These are phyloP conservation scores for Papio anubis DNA, from an alignment of 2,113 vertebrate genomes.

Conservation along the genomic window DNA sequence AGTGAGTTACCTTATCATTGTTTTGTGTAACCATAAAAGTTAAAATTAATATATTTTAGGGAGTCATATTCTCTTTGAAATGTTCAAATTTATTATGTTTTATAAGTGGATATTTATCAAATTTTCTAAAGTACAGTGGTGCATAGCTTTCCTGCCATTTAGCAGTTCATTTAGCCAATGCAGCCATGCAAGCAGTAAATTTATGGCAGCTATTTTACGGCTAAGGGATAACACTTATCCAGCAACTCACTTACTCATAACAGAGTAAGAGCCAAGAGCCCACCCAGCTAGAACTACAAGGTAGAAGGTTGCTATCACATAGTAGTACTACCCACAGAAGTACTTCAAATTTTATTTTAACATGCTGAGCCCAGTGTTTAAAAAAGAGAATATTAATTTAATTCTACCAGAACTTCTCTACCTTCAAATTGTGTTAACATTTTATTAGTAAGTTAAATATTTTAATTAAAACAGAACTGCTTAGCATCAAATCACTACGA, in stretches of 20 bases:
- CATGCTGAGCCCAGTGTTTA: neutral
- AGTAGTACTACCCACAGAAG: neutral
- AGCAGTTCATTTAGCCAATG: neutral
- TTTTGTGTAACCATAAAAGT: neutral
- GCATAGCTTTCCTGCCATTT: neutral
- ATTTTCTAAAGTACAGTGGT: neutral
- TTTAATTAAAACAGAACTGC: constrained; percentile 53
- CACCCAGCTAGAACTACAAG: neutral
- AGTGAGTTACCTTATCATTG: neutral
- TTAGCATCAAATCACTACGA: constrained; percentile 46
- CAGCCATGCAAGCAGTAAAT: neutral
- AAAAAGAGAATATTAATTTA: neutral
- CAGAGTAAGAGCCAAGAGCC: neutral
- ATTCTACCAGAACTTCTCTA: constrained; percentile 2
- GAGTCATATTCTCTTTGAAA: neutral
- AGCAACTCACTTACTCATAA: neutral
- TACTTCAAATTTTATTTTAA: neutral
- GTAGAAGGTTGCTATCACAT: neutral
- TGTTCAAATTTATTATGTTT: neutral
- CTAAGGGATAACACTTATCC: neutral
- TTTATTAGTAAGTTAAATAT: constrained; percentile 54
- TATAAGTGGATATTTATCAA: neutral
- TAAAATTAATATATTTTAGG: neutral
- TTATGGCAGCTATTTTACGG: neutral
- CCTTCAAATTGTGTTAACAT: constrained; percentile 3